Evolutionary conservation across 2,888 invertebrate genomes (phyloP), one percentile per base, ranked within the genome.

Genomic region (Cheilosia grossa): DNA sequence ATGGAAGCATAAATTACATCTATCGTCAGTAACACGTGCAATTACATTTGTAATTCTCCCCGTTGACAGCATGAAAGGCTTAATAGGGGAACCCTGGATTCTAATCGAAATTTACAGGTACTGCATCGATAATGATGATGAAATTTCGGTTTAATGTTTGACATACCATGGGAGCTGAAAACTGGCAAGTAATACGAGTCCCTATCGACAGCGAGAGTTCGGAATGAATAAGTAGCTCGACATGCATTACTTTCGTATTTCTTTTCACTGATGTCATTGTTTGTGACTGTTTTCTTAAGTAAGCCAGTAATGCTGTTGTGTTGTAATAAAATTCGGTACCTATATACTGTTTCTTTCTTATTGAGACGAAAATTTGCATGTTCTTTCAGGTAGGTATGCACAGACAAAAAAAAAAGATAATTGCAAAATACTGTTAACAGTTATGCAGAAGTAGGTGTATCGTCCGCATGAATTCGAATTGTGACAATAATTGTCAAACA

Each of bases 101-200:
- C 58, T 64, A 51, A 64, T 42, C 13, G 59, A 66, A 61, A 53
- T 78, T 82, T 78, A 78, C 82, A 78, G 61, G 82, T 67, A 78
- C 61, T 72, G 82, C 82, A 82, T 82, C 40, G 78, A 78, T 78
- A 82, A 82, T 82, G 82, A 82, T 78, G 82, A 78, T 64, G 44
- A 53, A n/a, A 64, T 81, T 47, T 21, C 19, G n/a, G 42, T 67
- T 74, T 61, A 49, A 61, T 67, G 27, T 15, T 24, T 19, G 19
- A 10, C 37, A 44, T 27, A 27, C 64, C 70, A 77, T 82, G 81
- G 70, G 81, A 82, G 77, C 58, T 21, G 17, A 64, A 24, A 27
- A 64, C 37, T 42, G 42, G 47, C 42, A 49, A 49, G 42, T 49
- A 13, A 73, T 53, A 53, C 44, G 27, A 54, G 44, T 40, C 10